Evolutionary conservation across 2,113 vertebrate species (phyloP).

Genomic region (Tachysurus fulvidraco): DNA sequence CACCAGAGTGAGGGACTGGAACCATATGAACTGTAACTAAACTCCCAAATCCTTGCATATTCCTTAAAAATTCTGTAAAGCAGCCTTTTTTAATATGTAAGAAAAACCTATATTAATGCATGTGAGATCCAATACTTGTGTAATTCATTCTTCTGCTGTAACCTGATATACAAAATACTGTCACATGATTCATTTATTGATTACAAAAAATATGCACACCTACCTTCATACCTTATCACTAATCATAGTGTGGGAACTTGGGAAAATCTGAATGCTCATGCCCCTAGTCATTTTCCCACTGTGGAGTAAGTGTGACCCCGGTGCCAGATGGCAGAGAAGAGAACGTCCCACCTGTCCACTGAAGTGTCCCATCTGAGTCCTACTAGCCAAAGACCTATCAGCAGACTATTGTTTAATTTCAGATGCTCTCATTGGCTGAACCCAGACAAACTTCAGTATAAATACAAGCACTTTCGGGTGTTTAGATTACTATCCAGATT

Average conservation of each 20-base stretch:
- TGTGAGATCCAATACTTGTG: too few relatives aligned
- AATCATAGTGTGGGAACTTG: constrained; percentile 41
- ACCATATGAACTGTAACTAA: not conserved
- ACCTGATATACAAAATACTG: not conserved
- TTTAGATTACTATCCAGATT: not conserved
- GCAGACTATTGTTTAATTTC: constrained; percentile 60
- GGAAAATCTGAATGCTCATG: constrained; percentile 45
- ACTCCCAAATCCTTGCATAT: not conserved
- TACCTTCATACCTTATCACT: not conserved
- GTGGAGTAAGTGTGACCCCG: constrained; percentile 53
- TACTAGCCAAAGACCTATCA: constrained; percentile 32
- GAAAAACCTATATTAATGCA: not conserved
- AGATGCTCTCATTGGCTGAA: constrained; percentile 66
- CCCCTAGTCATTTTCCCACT: constrained; percentile 65
- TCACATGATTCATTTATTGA: not conserved
- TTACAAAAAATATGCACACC: not conserved
- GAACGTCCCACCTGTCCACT: constrained; percentile 70
- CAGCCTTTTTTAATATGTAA: not conserved
- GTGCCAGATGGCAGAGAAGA: constrained; percentile 59
- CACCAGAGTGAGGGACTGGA: not conserved
- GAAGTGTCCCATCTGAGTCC: constrained; percentile 62
- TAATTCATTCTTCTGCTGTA: not conserved
- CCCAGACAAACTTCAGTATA: constrained; percentile 56
- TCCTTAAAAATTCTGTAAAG: not conserved
- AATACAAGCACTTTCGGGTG: constrained; percentile 56